Conservation (phyloP, 2,113 vertebrate genomes). For the Syrrhaptes paradoxus region DNA sequence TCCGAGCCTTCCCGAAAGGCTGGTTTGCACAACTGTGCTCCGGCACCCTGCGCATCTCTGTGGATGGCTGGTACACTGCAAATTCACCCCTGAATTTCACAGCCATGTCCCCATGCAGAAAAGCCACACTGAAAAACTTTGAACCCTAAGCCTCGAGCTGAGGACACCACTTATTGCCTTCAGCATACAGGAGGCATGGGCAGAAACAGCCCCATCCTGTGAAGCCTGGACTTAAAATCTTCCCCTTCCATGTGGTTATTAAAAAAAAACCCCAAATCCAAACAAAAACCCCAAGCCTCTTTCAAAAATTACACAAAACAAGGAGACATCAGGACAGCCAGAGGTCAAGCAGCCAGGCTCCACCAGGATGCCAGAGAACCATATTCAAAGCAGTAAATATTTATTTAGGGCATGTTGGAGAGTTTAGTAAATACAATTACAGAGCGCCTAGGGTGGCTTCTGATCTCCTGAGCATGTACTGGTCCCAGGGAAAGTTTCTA, state of each 20-base stretch:
- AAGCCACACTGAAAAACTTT: background rate
- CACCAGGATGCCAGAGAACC: background rate
- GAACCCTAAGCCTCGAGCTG: background rate
- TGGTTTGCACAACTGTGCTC: background rate
- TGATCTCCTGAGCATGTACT: background rate
- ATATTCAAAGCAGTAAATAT: background rate
- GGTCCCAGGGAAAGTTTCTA: background rate
- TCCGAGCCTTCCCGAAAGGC: background rate
- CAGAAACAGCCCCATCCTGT: background rate
- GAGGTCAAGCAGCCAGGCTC: background rate
- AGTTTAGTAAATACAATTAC: background rate
- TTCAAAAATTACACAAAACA: background rate
- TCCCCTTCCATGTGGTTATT: background rate
- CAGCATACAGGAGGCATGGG: background rate
- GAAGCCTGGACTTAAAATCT: background rate
- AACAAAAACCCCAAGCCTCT: background rate
- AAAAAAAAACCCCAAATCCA: background rate
- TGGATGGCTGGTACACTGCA: background rate
- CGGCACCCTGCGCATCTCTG: background rate
- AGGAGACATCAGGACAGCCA: background rate
- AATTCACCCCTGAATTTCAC: background rate
- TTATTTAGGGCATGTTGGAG: background rate
- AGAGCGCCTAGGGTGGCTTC: background rate
- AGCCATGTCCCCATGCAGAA: background rate
- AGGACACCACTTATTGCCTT: background rate